Base-by-base conservation (phyloP, 2,113 vertebrate species). In the Pseudorhombus dupliciocellatus region DNA sequence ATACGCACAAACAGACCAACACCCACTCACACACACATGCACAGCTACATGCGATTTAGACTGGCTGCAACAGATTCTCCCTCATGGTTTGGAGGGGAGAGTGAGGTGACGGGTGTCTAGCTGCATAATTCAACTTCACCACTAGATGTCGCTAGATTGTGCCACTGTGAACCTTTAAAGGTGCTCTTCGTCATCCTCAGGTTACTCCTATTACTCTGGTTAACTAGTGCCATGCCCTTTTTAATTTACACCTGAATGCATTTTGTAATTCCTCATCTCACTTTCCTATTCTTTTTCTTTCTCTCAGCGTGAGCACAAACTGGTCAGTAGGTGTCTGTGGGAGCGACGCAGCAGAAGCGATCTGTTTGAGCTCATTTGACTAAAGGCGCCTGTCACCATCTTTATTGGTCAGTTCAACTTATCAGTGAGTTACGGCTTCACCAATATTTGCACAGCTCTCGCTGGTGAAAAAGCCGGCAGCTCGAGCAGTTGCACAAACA, bases 371-470 rank as follows among this genome's bases (percentile, higher is more conserved):
- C 66, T 71, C 61, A 18, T 79, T 84, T 75, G 55, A 74, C 72
- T 28, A 72, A 78, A 78, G 60, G 58, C 28, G 59, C 70, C 66
- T 70, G 73, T 86, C 79, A 79, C 58, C 6, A 18, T 75, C 70
- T 51, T 82, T 76, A 75, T 54, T 66, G 75, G 62, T 56, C 70
- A 44, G 48, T 67, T 84, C 61, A 77, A 0, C 26, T 4, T 76
- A 68, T 84, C 83, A 48, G 58, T 75, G 80, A 91, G 54, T 88
- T 88, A 87, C 21, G 10, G 62, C 85, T 80, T 70, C 30, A 53
- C 81, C 59, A 84, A 87, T 90, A 85, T 90, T 91, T 84, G 86
- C 90, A 68, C 79, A 83, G 70, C 63, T 72, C 66, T 69, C 75
- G 79, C 57, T 30, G 20, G 28, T 74, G 69, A 84, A 69, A 58